Evolutionary conservation across 2,888 invertebrate genomes (phyloP).

Genomic region (Isoperla grammatica): DNA sequence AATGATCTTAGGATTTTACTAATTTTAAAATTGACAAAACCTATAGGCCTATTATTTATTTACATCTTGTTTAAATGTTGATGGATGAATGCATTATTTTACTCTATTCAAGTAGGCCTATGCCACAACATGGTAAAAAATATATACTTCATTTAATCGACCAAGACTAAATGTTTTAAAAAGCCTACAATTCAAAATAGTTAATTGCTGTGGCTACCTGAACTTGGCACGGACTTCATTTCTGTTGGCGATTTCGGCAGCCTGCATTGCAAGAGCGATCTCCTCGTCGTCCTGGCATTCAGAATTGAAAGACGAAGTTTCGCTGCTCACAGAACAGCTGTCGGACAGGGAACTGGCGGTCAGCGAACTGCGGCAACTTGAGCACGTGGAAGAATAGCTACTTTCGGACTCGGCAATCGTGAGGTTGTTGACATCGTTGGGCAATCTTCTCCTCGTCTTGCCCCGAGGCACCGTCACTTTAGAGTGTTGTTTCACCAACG

Average conservation of each 20-base stretch:
- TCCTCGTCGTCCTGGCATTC: constrained; percentile 83
- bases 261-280: constrained; percentile 77
- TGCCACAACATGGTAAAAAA: too few species aligned
- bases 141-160: too few species aligned
- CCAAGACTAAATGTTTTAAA: too few species aligned
- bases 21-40: too few species aligned
- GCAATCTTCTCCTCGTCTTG: not conserved
- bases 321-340: constrained; percentile 42
- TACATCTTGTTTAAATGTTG: too few species aligned
- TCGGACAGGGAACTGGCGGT: constrained; percentile 24
- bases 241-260: constrained; percentile 72
- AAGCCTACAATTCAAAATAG: too few species aligned
- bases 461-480: not conserved
- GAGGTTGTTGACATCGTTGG: not conserved
- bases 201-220: constrained; percentile 54
- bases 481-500: constrained; percentile 4
- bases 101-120: too few species aligned
- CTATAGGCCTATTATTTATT: too few species aligned
- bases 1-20: too few species aligned
- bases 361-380: constrained; percentile 33
- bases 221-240: constrained; percentile 76
- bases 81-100: too few species aligned
- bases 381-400: constrained; percentile 39
- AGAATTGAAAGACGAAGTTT: constrained; percentile 67
- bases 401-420: constrained; percentile 21